Percentiles rank a stretch among this genome's conserved stretches.
Evolutionary conservation across 2,113 vertebrate species (phyloP).

Genomic region (Lamprologus lemairii): DNA sequence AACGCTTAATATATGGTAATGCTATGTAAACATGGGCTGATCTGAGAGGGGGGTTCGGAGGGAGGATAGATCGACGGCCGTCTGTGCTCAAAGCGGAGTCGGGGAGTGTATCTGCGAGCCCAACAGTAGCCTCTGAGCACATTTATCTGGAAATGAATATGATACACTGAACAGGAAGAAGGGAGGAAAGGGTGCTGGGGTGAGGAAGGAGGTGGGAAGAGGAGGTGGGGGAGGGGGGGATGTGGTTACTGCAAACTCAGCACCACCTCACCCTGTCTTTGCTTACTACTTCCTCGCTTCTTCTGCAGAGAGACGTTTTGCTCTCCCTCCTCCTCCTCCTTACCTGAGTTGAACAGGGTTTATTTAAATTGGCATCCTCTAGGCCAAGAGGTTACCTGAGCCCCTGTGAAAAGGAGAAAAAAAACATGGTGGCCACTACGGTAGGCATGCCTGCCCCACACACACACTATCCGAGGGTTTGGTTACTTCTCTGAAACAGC

Average conservation of each 20-base stretch:
- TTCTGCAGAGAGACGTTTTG: not conserved
- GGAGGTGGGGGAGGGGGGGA: not conserved
- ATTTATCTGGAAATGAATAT: conserved; percentile 57
- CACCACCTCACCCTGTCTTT: not conserved
- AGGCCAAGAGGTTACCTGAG: conserved; percentile 42
- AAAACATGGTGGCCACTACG: not conserved
- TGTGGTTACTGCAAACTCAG: conserved; percentile 39
- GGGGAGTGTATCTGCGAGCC: conserved; percentile 38
- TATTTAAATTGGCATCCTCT: conserved; percentile 26
- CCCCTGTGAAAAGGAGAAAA: conserved; percentile 35
- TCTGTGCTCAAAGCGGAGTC: conserved; percentile 39
- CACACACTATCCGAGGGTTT: conserved; percentile 6
- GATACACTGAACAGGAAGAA: conserved; percentile 52
- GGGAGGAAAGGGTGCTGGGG: not conserved
- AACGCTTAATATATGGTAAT: conserved; percentile 70
- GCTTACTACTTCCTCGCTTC: not conserved
- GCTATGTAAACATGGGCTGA: conserved; percentile 69
- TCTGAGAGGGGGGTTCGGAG: conserved; percentile 50
- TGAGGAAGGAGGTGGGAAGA: not conserved
- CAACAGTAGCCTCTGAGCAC: conserved; percentile 53
- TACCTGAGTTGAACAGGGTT: conserved; percentile 15
- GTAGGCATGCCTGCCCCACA: conserved; percentile 12
- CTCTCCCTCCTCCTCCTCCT: not conserved
- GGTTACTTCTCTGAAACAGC: conserved; percentile 17
- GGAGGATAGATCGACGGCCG: conserved; percentile 41